Evolutionary conservation across 1,140 invertebrate genomes (phyloP).

Genomic region (Elymnias hypermnestra): DNA sequence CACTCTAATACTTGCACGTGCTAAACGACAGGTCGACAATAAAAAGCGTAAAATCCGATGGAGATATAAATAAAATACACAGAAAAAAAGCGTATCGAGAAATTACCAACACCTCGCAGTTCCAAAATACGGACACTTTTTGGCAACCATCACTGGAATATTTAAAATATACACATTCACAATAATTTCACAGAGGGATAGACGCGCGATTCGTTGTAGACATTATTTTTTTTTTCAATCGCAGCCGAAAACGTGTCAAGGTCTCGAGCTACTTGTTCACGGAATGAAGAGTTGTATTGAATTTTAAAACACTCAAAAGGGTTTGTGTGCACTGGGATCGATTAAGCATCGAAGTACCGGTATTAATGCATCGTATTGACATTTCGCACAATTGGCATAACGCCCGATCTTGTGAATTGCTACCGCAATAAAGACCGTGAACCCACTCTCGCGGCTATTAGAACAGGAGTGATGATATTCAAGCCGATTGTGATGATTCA

Average conservation of each 20-base stretch:
- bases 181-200: slow-evolving; percentile 26
- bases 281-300: background rate
- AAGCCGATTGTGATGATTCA: slow-evolving; percentile 1
- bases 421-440: slow-evolving; percentile 41
- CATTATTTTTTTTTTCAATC: slow-evolving; percentile 10
- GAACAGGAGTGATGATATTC: slow-evolving; percentile 4
- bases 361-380: slow-evolving; percentile 72
- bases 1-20: slow-evolving; percentile 17
- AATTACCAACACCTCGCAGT: slow-evolving; percentile 23
- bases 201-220: slow-evolving; percentile 8
- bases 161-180: slow-evolving; percentile 17
- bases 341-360: slow-evolving; percentile 39
- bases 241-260: slow-evolving; percentile 16
- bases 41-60: slow-evolving; percentile 16
- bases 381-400: slow-evolving; percentile 60
- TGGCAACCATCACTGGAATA: slow-evolving; percentile 44
- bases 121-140: slow-evolving; percentile 28
- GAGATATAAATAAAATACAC: slow-evolving; percentile 22
- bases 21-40: slow-evolving; percentile 23
- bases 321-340: slow-evolving; percentile 14
- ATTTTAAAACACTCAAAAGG: background rate
- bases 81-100: slow-evolving; percentile 21
- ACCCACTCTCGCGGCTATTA: background rate
- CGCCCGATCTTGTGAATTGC: slow-evolving; percentile 46
- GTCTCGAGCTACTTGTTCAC: background rate